Base-by-base conservation (phyloP, 2,888 invertebrate genomes). In the Brachypterus glaber region DNA sequence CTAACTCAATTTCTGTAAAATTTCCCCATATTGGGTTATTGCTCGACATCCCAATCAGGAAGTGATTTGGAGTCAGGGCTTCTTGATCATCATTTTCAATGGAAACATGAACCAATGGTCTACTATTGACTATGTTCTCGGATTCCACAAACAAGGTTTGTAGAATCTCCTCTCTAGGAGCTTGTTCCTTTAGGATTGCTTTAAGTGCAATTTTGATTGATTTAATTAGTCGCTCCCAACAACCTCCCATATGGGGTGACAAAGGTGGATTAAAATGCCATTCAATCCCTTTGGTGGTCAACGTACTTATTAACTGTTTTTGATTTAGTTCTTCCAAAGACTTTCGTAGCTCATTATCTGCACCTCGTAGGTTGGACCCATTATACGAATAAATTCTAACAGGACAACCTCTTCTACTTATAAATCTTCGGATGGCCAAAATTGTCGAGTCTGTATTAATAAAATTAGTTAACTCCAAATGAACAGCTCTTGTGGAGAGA, bases 271-370 rank as follows among this genome's bases (percentile, higher is more conserved):
- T 39, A 16, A 39, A 39, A 27, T 11, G 7, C 11, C 30, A 39
- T 18, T 16, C 27, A 17, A 39, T 39, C 18, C 29, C 33, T 14
- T 17, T 11, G 14, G 15, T 27, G 13, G 17, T 9, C 27, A 39
- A 12, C 13, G n/a, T 3, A 11, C 18, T 11, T n/a, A 5, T 18
- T 3, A 33, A n/a, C 18, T 33, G 3, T 13, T 29, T 13, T 17
- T 12, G 11, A n/a, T 35, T 18, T 13, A 40, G 16, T 4, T 34
- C 17, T 9, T 18, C 12, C 7, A 35, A 13, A 2, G 36, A 36
- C 15, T 37, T 7, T 18, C 25, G 9, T 18, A 48, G 17, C 34
- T 49, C 49, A 3, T 25, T 17, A n/a, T n/a, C n/a, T n/a, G n/a
- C n/a, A n/a, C n/a, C n/a, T n/a, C n/a, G n/a, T n/a, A n/a, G n/a